Evolutionary conservation across 2,888 invertebrate genomes (phyloP).

Genomic region (Pandemis heparana): DNA sequence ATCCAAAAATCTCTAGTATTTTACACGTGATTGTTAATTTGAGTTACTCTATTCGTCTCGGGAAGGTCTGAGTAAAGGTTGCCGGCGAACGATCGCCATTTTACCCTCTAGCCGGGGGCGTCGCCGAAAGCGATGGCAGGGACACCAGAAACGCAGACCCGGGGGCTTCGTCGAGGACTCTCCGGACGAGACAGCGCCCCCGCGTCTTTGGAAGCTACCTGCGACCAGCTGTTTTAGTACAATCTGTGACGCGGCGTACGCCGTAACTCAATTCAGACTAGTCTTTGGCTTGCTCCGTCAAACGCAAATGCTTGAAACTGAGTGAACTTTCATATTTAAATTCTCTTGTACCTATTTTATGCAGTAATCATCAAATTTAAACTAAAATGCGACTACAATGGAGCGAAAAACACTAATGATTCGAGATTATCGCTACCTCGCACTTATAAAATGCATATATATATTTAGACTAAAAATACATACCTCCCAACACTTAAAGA

Average conservation of each 20-base stretch:
- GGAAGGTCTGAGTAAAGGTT: slow-evolving; percentile 93
- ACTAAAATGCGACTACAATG: too few relatives aligned
- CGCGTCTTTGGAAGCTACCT: slow-evolving; percentile 86
- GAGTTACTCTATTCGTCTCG: slow-evolving; percentile 84
- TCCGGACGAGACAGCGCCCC: slow-evolving; percentile 76
- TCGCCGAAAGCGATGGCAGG: slow-evolving; percentile 84
- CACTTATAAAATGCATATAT: too few relatives aligned
- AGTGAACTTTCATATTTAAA: slow-evolving; percentile 56
- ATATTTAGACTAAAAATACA: too few relatives aligned
- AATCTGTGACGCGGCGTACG: slow-evolving; percentile 87
- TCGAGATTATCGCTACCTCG: too few relatives aligned
- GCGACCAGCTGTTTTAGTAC: slow-evolving; percentile 89
- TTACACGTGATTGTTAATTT: slow-evolving; percentile 45
- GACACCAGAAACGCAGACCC: slow-evolving; percentile 88
- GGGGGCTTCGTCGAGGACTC: slow-evolving; percentile 80
- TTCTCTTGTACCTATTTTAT: not conserved
- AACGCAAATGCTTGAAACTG: slow-evolving; percentile 56
- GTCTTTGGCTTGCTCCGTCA: slow-evolving; percentile 87
- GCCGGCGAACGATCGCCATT: slow-evolving; percentile 48
- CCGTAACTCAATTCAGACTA: slow-evolving; percentile 94
- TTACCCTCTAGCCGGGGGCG: slow-evolving; percentile 88
- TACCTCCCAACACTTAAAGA: too few relatives aligned
- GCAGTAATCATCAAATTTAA: too few relatives aligned
- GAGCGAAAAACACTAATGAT: too few relatives aligned
- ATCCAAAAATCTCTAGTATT: not conserved